A percentile compares a stretch with the other conserved stretches of the same genome.
Evolutionary conservation across 2,888 invertebrate species (phyloP).

Genomic region (Netelia melanura): DNA sequence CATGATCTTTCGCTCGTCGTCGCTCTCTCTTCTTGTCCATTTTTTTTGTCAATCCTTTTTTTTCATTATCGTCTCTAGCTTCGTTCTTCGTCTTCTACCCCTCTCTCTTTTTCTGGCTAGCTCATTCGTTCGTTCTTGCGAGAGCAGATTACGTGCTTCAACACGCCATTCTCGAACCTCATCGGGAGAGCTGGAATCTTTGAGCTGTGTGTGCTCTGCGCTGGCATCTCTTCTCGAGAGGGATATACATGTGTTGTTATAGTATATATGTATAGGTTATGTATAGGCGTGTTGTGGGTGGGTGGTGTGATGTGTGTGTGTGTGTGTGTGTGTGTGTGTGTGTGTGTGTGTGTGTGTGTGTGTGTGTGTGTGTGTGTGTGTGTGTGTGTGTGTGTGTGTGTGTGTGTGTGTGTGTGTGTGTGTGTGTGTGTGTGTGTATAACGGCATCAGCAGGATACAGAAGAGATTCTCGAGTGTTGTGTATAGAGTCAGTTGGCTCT

Average conservation of each 20-base stretch:
- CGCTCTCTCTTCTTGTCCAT: not conserved
- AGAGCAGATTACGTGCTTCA: constrained; percentile 59
- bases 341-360: too few species aligned
- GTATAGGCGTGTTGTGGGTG: too few species aligned
- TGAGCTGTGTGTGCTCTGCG: constrained; percentile 1
- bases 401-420: too few species aligned
- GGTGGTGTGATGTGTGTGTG: too few species aligned
- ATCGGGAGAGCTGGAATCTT: constrained; percentile 34
- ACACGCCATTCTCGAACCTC: constrained; percentile 54
- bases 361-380: too few species aligned
- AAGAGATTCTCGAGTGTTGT: constrained; percentile 32
- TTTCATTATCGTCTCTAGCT: constrained; percentile 8
- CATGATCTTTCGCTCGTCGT: not conserved
- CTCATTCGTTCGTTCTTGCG: constrained; percentile 29
- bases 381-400: too few species aligned
- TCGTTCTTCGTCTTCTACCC: constrained; percentile 7
- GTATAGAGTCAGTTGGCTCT: constrained; percentile 51
- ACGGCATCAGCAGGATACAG: constrained; percentile 5
- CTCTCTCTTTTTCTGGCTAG: constrained; percentile 26
- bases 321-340: too few species aligned
- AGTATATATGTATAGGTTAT: too few species aligned
- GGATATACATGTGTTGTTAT: too few species aligned
- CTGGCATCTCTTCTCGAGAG: not conserved
- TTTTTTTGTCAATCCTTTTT: not conserved
- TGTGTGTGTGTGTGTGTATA: constrained; percentile 21